Evolutionary conservation across 2,888 invertebrate species (phyloP).

Genomic region (Dolichomitus sp.): DNA sequence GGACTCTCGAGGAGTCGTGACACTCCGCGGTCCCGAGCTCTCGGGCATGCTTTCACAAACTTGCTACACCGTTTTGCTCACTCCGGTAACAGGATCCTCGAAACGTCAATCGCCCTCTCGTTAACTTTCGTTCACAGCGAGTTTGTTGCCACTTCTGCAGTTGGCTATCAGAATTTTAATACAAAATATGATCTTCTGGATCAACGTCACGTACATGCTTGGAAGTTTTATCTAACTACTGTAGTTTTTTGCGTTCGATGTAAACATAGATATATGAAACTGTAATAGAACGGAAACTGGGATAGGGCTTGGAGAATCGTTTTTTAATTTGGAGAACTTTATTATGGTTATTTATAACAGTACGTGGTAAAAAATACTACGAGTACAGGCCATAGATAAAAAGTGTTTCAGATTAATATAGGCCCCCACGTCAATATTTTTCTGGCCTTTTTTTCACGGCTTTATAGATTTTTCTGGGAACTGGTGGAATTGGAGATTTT

Average conservation of each 20-base stretch:
- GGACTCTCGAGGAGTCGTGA: constrained; percentile 36
- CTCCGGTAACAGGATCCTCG: constrained; percentile 28
- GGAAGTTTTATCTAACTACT: not conserved
- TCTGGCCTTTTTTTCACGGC: too few species aligned
- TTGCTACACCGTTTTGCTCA: constrained; percentile 43
- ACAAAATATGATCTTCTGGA: not conserved
- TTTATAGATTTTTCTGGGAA: too few species aligned
- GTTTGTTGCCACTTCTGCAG: not conserved
- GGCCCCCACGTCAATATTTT: too few species aligned
- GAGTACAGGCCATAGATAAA: too few species aligned
- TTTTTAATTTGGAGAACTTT: too few species aligned
- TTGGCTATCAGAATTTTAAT: constrained; percentile 2
- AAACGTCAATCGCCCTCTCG: constrained; percentile 29
- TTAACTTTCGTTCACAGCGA: constrained; percentile 22
- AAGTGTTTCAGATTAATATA: too few species aligned
- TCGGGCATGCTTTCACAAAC: constrained; percentile 54
- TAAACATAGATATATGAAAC: too few species aligned
- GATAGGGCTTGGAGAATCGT: too few species aligned
- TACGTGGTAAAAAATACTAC: too few species aligned
- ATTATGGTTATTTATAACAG: too few species aligned
- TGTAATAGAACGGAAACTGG: too few species aligned
- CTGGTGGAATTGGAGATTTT: too few species aligned
- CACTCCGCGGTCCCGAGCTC: constrained; percentile 25
- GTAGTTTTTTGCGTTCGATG: not conserved
- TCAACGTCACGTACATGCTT: not conserved